phyloP scores from a whole-genome alignment of 2,888 invertebrate genomes.

The Tillus elongatus region DNA sequence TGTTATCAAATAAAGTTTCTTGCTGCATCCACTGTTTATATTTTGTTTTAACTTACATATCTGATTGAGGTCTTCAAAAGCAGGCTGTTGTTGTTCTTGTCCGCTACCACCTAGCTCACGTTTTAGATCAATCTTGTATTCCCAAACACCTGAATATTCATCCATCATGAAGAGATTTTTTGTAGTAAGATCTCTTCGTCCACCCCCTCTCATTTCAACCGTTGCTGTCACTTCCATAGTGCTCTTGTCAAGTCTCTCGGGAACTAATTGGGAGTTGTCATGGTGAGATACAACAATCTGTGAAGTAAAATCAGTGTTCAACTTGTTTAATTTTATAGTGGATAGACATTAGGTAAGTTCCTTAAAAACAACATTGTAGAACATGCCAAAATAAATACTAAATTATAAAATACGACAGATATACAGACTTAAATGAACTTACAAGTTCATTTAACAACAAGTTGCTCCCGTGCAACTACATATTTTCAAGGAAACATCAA shows the following conservation, averaged over 20 bases:
- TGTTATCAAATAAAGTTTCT: too few species aligned
- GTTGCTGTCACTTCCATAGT: slow-evolving; percentile 58
- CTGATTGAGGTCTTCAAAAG: slow-evolving; percentile 31
- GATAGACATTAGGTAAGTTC: too few species aligned
- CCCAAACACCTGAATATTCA: slow-evolving; percentile 70
- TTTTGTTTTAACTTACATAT: slow-evolving; percentile 27
- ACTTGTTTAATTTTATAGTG: slow-evolving; percentile 7
- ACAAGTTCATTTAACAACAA: too few species aligned
- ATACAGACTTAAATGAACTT: too few species aligned
- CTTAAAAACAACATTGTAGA: background rate
- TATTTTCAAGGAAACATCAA: too few species aligned
- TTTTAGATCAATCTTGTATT: slow-evolving; percentile 67
- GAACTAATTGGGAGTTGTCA: slow-evolving; percentile 73
- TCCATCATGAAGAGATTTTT: slow-evolving; percentile 55
- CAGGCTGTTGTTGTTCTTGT: slow-evolving; percentile 20
- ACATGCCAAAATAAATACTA: too few species aligned
- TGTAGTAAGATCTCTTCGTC: slow-evolving; percentile 55
- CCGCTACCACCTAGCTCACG: slow-evolving; percentile 49
- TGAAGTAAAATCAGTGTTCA: slow-evolving; percentile 10
- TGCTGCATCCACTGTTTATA: too few species aligned
- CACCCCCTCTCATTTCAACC: slow-evolving; percentile 53
- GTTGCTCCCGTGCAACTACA: too few species aligned
- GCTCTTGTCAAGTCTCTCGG: slow-evolving; percentile 54
- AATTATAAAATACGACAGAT: too few species aligned
- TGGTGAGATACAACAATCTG: slow-evolving; percentile 82